A percentile compares a stretch with the other conserved stretches of the same genome.
phyloP scores from a whole-genome alignment of 2,797 vertebrate genomes.

The Brachyalestes nurse region DNA sequence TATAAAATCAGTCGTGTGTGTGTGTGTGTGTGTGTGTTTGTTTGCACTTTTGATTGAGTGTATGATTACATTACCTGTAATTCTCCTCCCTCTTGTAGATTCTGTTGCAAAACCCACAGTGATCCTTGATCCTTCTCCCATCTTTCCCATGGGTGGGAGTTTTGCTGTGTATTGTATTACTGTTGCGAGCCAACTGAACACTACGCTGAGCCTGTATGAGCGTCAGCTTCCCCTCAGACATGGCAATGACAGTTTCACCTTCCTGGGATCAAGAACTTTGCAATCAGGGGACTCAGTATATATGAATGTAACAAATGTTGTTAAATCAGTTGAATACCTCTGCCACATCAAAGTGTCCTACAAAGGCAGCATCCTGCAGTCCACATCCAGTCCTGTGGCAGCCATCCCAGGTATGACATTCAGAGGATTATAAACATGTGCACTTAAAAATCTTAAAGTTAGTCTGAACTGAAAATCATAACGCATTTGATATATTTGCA shows the following conservation, averaged over 20 bases:
- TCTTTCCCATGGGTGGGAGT: slow-evolving; percentile 6
- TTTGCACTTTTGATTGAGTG: not conserved
- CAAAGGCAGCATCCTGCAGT: slow-evolving; percentile 40
- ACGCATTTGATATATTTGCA: no score
- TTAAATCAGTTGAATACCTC: slow-evolving; percentile 23
- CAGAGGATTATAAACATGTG: not conserved
- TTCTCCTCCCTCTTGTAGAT: slow-evolving; percentile 35
- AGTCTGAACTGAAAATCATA: no score
- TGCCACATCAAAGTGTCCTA: slow-evolving; percentile 53
- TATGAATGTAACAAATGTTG: not conserved
- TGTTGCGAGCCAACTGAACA: not conserved
- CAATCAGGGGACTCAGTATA: not conserved
- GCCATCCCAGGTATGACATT: slow-evolving; percentile 51
- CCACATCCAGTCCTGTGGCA: slow-evolving; percentile 32
- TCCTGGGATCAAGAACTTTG: slow-evolving; percentile 26
- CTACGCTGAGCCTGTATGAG: slow-evolving; percentile 5
- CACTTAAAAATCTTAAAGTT: no score
- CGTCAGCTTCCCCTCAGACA: slow-evolving; percentile 9
- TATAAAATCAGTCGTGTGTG: not conserved
- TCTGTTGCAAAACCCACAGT: slow-evolving; percentile 24
- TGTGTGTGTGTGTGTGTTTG: not conserved
- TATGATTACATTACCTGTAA: not conserved
- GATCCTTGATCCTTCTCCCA: not conserved
- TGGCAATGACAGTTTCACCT: not conserved
- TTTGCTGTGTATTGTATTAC: slow-evolving; percentile 1